Conservation (phyloP, 2,888 invertebrate genomes). For the Oeneis ivallda region DNA sequence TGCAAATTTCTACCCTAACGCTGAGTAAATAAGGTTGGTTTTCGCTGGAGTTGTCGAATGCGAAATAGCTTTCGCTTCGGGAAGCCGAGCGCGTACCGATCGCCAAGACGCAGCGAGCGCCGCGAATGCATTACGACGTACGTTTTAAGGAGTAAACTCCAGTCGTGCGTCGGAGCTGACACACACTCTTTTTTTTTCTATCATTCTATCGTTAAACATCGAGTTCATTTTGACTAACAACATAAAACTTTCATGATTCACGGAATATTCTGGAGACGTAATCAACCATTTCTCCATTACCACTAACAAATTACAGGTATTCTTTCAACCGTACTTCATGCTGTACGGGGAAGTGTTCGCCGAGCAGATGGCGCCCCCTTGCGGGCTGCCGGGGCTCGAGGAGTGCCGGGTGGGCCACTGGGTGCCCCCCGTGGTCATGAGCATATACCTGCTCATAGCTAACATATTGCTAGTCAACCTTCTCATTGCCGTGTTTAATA, state of each 20-base stretch:
- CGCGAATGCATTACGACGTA: too few relatives aligned
- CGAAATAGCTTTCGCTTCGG: too few relatives aligned
- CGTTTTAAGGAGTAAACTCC: too few relatives aligned
- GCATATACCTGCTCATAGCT: constrained; percentile 96
- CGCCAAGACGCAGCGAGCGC: too few relatives aligned
- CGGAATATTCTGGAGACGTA: not conserved
- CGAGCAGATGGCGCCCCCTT: constrained; percentile 96
- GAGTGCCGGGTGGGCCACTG: constrained; percentile 93
- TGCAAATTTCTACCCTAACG: too few relatives aligned
- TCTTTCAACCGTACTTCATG: constrained; percentile 99
- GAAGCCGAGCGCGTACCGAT: too few relatives aligned
- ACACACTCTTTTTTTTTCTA: too few relatives aligned
- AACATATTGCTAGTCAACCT: constrained; percentile 98
- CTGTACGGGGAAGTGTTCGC: constrained; percentile 99
- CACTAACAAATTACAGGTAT: constrained; percentile 85
- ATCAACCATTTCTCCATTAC: not conserved
- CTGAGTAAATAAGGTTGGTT: too few relatives aligned
- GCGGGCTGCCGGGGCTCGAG: constrained; percentile 87
- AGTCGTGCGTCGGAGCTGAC: too few relatives aligned
- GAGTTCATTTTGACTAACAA: not conserved
- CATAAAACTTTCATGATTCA: not conserved
- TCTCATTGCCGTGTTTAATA: constrained; percentile 99
- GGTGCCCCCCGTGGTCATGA: constrained; percentile 98
- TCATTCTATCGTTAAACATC: not conserved
- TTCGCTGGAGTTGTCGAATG: too few relatives aligned